Percentiles rank a stretch among this genome's conserved stretches.
phyloP scores from a whole-genome alignment of 2,888 invertebrate species.

The Pyrgus malvae region DNA sequence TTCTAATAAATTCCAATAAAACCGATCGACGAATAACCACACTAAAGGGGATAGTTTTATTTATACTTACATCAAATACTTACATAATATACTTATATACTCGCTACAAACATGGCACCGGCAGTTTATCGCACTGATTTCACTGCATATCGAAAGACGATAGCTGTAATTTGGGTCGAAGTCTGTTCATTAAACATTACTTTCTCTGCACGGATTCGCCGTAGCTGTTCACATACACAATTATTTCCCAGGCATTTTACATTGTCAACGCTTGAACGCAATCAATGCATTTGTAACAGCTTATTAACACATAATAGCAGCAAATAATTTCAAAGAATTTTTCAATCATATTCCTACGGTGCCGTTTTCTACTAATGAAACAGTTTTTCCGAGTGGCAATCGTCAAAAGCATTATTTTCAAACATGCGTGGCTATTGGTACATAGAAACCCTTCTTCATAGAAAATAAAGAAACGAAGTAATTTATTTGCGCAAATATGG shows the following conservation, averaged over 20 bases:
- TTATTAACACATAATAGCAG: not conserved
- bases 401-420: too few species aligned
- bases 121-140: constrained; percentile 43
- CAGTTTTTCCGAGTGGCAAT: too few species aligned
- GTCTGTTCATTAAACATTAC: constrained; percentile 56
- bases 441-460: too few species aligned
- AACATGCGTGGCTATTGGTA: too few species aligned
- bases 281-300: constrained; percentile 19
- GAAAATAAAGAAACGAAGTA: too few species aligned
- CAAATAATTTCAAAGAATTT: too few species aligned
- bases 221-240: constrained; percentile 32
- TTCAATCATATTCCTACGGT: too few species aligned
- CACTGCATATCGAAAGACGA: constrained; percentile 47
- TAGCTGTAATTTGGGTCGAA: constrained; percentile 53
- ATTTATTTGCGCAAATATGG: too few species aligned
- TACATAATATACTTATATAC: too few species aligned
- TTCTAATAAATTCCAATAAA: not conserved
- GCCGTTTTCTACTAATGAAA: too few species aligned
- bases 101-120: constrained; percentile 7
- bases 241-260: constrained; percentile 29
- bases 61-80: not conserved
- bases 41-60: not conserved
- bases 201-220: constrained; percentile 49
- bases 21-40: not conserved
- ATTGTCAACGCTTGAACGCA: constrained; percentile 26